Percentiles rank a stretch among this genome's conserved stretches.
These are phyloP conservation scores for Aix galericulata DNA, from an alignment of 2,113 vertebrate genomes.

Conservation along the genomic window DNA sequence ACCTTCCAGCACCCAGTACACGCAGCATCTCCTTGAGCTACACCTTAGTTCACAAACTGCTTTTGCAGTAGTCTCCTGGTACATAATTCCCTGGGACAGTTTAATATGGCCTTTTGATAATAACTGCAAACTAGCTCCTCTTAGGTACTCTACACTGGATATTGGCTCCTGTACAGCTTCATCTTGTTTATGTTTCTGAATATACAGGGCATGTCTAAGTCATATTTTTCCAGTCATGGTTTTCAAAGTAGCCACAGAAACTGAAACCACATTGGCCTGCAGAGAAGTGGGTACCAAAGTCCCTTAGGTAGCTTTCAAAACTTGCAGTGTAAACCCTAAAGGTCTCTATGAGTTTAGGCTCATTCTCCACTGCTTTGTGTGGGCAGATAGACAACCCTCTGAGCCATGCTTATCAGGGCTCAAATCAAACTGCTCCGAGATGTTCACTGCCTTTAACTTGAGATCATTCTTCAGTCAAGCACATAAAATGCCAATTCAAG, in stretches of 20 bases:
- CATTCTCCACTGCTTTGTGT: neutral
- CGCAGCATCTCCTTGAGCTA: neutral
- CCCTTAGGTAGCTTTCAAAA: neutral
- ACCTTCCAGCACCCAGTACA: neutral
- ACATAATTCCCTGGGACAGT: fast-evolving
- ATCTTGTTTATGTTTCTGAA: neutral
- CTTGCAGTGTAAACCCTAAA: neutral
- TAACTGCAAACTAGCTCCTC: neutral
- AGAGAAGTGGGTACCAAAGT: neutral
- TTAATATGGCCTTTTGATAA: neutral
- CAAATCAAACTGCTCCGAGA: neutral
- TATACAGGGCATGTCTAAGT: neutral
- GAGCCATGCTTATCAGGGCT: neutral
- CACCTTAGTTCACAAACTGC: neutral
- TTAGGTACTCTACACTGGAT: neutral
- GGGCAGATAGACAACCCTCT: neutral
- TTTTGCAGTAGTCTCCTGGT: neutral
- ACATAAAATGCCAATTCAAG: neutral
- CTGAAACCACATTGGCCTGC: neutral
- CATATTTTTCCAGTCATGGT: neutral
- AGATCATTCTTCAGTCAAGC: neutral
- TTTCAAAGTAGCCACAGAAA: neutral
- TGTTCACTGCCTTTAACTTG: neutral
- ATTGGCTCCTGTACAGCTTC: neutral
- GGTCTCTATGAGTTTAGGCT: neutral